These are phyloP conservation scores for Triplophysa dalaica DNA, from an alignment of 2,113 vertebrate species.

Conservation along the genomic window DNA sequence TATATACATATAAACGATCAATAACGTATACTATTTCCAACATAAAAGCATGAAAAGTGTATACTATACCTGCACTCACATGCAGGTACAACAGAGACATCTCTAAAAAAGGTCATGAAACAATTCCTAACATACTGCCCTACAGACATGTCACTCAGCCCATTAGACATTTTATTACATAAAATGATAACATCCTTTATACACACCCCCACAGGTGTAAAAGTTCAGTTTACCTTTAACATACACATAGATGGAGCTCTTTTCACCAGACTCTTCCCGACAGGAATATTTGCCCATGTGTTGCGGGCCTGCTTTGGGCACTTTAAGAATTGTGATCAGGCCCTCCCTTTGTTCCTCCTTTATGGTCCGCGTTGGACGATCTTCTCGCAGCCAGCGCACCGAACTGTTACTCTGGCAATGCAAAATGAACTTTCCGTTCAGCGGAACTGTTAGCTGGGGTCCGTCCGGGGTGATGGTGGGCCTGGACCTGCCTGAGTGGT, in stretches of 20 bases:
- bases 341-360: constrained; percentile 50
- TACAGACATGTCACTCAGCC: constrained; percentile 1
- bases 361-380: constrained; percentile 43
- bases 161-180: background rate
- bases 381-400: constrained; percentile 70
- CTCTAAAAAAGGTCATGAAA: background rate
- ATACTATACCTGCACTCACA: constrained; percentile 1
- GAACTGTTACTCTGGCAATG: constrained; percentile 64
- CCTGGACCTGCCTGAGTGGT: constrained; percentile 64
- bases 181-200: background rate
- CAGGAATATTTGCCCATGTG: constrained; percentile 84
- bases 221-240: constrained; percentile 82
- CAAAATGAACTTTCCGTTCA: constrained; percentile 64
- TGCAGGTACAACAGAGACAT: background rate
- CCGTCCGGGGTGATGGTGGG: constrained; percentile 64
- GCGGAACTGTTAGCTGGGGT: constrained; percentile 59
- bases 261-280: constrained; percentile 70
- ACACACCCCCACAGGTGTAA: background rate
- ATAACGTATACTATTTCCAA: background rate
- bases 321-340: constrained; percentile 51
- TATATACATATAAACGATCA: too few species aligned
- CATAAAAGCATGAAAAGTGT: background rate
- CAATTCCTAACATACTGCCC: background rate
- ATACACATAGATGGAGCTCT: constrained; percentile 84
- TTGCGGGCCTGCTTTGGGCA: constrained; percentile 53